These are phyloP conservation scores for Rhinatrema bivittatum DNA, from an alignment of 2,797 vertebrate genomes.

Conservation along the genomic window DNA sequence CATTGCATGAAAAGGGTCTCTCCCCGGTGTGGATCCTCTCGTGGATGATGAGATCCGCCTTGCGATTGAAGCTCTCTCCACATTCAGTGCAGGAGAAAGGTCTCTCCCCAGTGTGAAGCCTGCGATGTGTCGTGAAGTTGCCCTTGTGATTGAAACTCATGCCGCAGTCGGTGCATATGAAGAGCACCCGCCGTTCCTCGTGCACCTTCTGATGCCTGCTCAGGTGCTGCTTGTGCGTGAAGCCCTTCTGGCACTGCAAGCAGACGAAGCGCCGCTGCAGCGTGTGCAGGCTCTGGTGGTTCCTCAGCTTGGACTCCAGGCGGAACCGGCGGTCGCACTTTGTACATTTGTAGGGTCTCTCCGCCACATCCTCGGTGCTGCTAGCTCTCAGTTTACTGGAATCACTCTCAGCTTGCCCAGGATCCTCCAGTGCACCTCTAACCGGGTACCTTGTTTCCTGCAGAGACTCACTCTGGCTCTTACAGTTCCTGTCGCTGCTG, in stretches of 20 bases:
- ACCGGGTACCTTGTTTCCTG: accelerated
- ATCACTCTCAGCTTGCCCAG: accelerated
- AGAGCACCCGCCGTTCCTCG: background rate
- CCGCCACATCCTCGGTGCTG: too few relatives aligned
- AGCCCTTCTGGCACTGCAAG: too few relatives aligned
- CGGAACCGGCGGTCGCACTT: accelerated
- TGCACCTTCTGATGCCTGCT: accelerated
- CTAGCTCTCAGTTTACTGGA: too few relatives aligned
- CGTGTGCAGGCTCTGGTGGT: background rate
- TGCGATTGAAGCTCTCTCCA: slow-evolving; percentile 29
- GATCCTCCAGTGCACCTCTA: accelerated
- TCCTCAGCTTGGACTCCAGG: accelerated
- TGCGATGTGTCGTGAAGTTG: slow-evolving; percentile 17
- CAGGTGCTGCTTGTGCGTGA: accelerated
- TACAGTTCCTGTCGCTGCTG: too few relatives aligned
- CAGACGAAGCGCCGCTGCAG: too few relatives aligned
- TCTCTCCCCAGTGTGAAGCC: slow-evolving; percentile 3
- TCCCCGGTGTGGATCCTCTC: slow-evolving; percentile 21
- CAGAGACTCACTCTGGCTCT: too few relatives aligned
- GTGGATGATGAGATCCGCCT: slow-evolving; percentile 26
- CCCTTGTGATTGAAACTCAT: slow-evolving; percentile 28
- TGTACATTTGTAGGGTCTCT: too few relatives aligned
- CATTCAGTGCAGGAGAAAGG: slow-evolving; percentile 16
- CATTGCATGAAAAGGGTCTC: slow-evolving; percentile 15
- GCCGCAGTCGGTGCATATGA: slow-evolving; percentile 9